A percentile compares a stretch with the other conserved stretches of the same genome.
Conservation (phyloP, 2,113 vertebrate species). For the Coryphaenoides rupestris region DNA sequence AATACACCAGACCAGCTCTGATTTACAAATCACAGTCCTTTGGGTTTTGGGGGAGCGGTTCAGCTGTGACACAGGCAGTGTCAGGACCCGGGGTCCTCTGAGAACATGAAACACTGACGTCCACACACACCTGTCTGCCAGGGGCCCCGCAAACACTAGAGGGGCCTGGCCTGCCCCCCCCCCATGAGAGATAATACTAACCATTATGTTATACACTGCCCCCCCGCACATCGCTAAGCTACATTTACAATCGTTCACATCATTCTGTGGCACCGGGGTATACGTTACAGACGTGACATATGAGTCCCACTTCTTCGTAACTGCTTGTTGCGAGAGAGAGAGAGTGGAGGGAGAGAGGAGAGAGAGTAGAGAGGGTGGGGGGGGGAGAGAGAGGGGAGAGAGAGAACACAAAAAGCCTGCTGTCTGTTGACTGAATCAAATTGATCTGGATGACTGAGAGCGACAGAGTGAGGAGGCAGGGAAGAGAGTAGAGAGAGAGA, state of each 20-base stretch:
- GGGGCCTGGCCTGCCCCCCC: background rate
- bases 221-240: background rate
- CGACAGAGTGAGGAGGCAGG: too few species aligned
- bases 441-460: background rate
- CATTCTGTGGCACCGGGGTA: background rate
- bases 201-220: background rate
- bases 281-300: background rate
- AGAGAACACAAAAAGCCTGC: background rate
- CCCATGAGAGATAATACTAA: conserved; percentile 8
- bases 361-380: too few species aligned
- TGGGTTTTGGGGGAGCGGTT: background rate
- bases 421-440: background rate
- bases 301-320: background rate
- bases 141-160: too few species aligned
- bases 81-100: background rate
- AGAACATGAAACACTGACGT: conserved; percentile 4
- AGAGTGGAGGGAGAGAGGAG: background rate
- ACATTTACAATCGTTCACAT: background rate
- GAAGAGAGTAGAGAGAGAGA: too few species aligned
- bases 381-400: too few species aligned
- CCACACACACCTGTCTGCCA: background rate
- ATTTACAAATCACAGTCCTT: conserved; percentile 4
- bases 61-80: conserved; percentile 1
- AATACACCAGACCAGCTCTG: too few species aligned
- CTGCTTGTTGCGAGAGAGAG: background rate